These are phyloP conservation scores for Lasioglossum calceatum DNA, from an alignment of 2,888 invertebrate genomes.

Conservation along the genomic window DNA sequence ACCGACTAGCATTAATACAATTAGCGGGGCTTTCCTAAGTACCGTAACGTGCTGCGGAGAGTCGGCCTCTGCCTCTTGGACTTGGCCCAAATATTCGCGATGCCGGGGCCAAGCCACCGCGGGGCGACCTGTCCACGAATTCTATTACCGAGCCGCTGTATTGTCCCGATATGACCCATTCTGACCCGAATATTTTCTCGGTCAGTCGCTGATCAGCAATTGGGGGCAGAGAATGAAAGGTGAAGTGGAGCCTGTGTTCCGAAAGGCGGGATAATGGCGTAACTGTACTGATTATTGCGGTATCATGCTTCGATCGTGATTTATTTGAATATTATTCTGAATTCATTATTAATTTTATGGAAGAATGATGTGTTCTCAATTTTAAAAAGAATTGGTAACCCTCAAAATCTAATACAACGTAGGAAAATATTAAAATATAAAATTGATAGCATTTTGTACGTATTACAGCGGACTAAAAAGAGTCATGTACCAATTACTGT, in stretches of 20 bases:
- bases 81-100: conserved; percentile 79
- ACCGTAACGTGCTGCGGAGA: conserved; percentile 74
- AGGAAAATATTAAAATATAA: too few relatives aligned
- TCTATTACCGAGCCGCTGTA: conserved; percentile 57
- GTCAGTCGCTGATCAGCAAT: neutral
- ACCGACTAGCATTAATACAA: conserved; percentile 83
- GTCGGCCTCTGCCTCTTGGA: conserved; percentile 74
- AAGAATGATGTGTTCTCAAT: too few relatives aligned
- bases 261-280: neutral
- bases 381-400: too few relatives aligned
- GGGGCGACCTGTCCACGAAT: conserved; percentile 55
- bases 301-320: too few relatives aligned
- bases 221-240: neutral
- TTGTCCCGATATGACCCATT: neutral
- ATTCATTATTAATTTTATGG: too few relatives aligned
- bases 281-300: too few relatives aligned
- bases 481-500: too few relatives aligned
- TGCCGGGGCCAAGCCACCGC: conserved; percentile 52
- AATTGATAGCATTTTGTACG: too few relatives aligned
- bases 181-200: conserved; percentile 34
- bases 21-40: conserved; percentile 82
- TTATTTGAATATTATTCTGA: too few relatives aligned
- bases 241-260: neutral
- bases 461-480: too few relatives aligned
- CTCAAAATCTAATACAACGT: too few relatives aligned